Evolutionary conservation across 2,888 invertebrate species (phyloP).

Genomic region (Leptinotarsa tumamoca): DNA sequence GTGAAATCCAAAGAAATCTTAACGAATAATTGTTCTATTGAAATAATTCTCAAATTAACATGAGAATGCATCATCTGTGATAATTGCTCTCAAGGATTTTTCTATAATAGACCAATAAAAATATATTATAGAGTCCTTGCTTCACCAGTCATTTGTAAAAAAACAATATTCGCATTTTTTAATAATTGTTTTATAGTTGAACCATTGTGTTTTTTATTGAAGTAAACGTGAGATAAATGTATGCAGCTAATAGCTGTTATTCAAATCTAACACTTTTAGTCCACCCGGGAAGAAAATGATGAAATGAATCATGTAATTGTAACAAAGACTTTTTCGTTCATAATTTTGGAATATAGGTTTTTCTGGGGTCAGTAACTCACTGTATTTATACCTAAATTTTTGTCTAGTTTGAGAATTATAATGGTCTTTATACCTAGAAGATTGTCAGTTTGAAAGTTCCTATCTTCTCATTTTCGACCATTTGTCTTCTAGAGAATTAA

Average conservation of each 20-base stretch:
- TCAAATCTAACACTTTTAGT: too few relatives aligned
- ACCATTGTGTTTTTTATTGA: background rate
- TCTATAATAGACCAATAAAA: background rate
- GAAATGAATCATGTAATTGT: too few relatives aligned
- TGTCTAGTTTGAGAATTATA: too few relatives aligned
- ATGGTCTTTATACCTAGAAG: too few relatives aligned
- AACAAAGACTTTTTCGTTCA: too few relatives aligned
- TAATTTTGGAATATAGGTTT: too few relatives aligned
- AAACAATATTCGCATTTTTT: background rate
- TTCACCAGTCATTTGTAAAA: background rate
- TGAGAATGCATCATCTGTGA: conserved; percentile 9
- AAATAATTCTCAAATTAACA: background rate
- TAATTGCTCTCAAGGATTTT: conserved; percentile 15
- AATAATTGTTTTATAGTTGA: background rate
- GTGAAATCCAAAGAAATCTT: background rate
- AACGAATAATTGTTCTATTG: background rate
- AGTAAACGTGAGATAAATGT: background rate
- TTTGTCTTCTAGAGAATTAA: too few relatives aligned
- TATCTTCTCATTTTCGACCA: too few relatives aligned
- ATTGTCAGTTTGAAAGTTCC: too few relatives aligned
- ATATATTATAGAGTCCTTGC: conserved; percentile 7
- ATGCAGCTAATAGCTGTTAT: background rate
- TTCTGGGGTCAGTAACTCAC: too few relatives aligned
- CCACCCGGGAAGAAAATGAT: too few relatives aligned
- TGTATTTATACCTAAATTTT: too few relatives aligned